phyloP scores from a whole-genome alignment of 2,113 vertebrate genomes.

The Gymnorhina tibicen region DNA sequence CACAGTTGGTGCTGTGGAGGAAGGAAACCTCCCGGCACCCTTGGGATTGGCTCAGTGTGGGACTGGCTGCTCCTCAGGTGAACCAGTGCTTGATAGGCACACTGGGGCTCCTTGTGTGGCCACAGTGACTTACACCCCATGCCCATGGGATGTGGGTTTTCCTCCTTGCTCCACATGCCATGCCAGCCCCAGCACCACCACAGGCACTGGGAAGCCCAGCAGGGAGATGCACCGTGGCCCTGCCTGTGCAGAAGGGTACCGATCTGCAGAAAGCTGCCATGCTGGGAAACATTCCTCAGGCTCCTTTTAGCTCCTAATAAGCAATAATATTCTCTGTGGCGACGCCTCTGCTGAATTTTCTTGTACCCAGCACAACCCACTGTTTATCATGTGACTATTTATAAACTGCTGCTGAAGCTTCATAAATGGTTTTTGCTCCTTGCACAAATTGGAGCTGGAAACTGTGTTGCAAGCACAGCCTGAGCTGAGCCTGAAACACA shows the following conservation, averaged over 20 bases:
- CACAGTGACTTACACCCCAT: not conserved
- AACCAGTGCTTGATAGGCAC: not conserved
- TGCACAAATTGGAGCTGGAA: slow-evolving; percentile 60
- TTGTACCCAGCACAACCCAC: not conserved
- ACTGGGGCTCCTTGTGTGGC: not conserved
- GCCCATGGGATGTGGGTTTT: not conserved
- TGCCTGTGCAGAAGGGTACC: not conserved
- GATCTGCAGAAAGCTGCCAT: not conserved
- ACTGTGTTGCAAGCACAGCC: slow-evolving; percentile 26
- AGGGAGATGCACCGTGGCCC: not conserved
- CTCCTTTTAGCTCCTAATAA: not conserved
- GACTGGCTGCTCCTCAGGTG: not conserved
- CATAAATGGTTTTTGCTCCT: slow-evolving; percentile 53
- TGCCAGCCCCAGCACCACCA: rapidly evolving
- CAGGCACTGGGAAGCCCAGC: not conserved
- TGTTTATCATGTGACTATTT: slow-evolving; percentile 60
- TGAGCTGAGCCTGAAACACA: slow-evolving; percentile 42
- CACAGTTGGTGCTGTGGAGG: not conserved
- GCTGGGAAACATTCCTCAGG: not conserved
- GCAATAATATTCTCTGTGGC: not conserved
- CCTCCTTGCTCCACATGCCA: not conserved
- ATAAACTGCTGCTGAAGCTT: slow-evolving; percentile 9
- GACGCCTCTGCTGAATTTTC: not conserved
- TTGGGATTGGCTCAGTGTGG: rapidly evolving
- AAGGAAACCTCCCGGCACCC: not conserved